Base-by-base conservation (phyloP, 2,113 vertebrate species). In the Centropus unirufus region DNA sequence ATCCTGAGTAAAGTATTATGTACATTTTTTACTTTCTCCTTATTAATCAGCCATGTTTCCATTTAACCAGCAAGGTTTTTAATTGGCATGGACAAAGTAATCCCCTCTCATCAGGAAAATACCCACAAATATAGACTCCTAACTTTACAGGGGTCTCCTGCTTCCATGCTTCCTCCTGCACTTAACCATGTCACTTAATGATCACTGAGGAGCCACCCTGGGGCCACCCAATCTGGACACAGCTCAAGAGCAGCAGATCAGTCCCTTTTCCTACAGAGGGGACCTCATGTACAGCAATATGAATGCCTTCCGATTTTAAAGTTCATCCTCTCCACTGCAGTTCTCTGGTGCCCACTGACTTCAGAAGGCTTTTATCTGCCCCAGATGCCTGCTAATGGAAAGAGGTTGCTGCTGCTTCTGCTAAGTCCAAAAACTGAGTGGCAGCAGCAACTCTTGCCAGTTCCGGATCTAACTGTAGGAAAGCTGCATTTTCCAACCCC, bases 401-500 rank as follows among this genome's bases (percentile, higher is more conserved):
- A 88, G 24, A 30, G 12, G 52, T 62, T 82, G 75, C 22, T 94
- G 87, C 40, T 52, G 0, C 72, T 93, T 34, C 83, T 92, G 54
- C 66, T 12, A 17, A 49, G 26, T 74, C 72, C 64, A 78, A 91
- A 54, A 82, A n/a, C 46, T 20, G 4, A 93, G 80, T 42, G 87
- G 57, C 95, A 54, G 44, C 36, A 34, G 66, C 13, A 55, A 63
- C 18, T 39, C 59, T 51, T 95, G 86, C 95, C 97, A 97, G 9
- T 46, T 73, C 96, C 7, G 15, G 95, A 92, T 61, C 89, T 61
- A 64, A 68, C 83, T 81, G 54, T 55, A 96, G 96, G 95, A 95
- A 97, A 97, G 74, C 47, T 96, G 78, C 68, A 8, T 89, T 91
- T 96, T 87, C 78, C 90, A 81, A 78, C 57, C 47, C 85, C 94